Evolutionary conservation across 2,888 invertebrate species (phyloP).

Genomic region (Tubulanus polymorphus): DNA sequence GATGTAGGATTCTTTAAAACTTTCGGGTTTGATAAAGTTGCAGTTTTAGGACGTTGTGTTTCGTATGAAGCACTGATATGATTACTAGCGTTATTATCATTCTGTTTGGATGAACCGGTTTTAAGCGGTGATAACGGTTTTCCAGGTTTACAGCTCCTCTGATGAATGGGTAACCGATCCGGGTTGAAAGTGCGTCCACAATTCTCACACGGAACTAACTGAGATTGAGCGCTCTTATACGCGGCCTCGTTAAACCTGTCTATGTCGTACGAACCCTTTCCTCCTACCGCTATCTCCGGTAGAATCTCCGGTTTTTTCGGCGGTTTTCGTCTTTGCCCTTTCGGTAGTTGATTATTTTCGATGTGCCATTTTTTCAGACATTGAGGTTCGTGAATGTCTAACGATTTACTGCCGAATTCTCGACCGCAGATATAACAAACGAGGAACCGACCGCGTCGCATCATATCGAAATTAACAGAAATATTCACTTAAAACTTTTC

Average conservation of each 20-base stretch:
- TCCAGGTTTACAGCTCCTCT: constrained; percentile 57
- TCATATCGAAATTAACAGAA: too few species aligned
- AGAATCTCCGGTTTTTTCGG: constrained; percentile 60
- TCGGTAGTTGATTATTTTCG: constrained; percentile 61
- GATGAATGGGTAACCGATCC: constrained; percentile 63
- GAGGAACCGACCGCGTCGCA: too few species aligned
- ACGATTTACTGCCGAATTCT: constrained; percentile 63
- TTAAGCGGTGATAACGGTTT: constrained; percentile 17
- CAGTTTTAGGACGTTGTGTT: constrained; percentile 26
- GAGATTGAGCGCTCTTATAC: constrained; percentile 60
- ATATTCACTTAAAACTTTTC: too few species aligned
- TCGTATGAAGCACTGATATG: constrained; percentile 21
- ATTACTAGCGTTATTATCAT: background rate
- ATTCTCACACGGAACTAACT: constrained; percentile 60
- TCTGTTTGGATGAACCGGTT: background rate
- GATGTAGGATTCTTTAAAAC: constrained; percentile 38
- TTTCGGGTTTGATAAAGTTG: constrained; percentile 31
- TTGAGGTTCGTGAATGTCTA: constrained; percentile 66
- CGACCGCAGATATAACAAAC: constrained; percentile 66
- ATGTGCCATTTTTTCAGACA: constrained; percentile 64
- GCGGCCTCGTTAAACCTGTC: constrained; percentile 55
- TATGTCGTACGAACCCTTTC: constrained; percentile 17
- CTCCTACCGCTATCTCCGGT: constrained; percentile 29
- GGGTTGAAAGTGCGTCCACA: constrained; percentile 68
- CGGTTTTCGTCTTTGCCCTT: constrained; percentile 56